Evolutionary conservation across 2,888 invertebrate species (phyloP), one percentile per base, ranked within the genome.

Genomic region (Hipparchia semele): DNA sequence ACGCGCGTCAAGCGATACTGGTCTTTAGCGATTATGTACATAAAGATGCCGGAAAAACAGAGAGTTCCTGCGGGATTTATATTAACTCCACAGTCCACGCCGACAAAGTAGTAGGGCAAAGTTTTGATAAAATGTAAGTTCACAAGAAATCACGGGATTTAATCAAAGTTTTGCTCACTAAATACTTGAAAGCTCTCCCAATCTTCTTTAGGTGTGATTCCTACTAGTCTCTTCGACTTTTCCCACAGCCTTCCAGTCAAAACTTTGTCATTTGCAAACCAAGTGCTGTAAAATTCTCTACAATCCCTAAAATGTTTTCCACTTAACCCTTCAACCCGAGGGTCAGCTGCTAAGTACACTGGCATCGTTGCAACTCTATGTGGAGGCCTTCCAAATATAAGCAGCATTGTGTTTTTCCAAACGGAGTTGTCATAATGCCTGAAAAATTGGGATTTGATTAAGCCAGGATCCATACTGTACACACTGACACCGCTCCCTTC

Each of bases 401-500:
- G 67, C 53, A 90, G 76, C 0, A 90, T 73, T 4, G 83, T 59
- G 6, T 73, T 78, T 68, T 79, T 84, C 64, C 84, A 75, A 5
- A 78, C 64, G 0, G 80, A 76, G 60, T 78, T 84, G 0, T 84
- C 81, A 2, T 80, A 81, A 75, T 88, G 96, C 67, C 96, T 94
- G 95, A 97, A 97, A 71, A 97, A 97, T 49, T 96, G 96, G 0
- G 96, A 96, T 83, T 96, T 96, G 65, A 96, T 96, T 88, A 97
- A 94, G 7, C 98, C 98, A 0, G 98, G 98, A 90, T 98, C 98
- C 81, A 98, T 93, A 79, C 96, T 97, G 85, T 97, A 97, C 0
- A 96, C 96, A 0, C 96, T 96, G 0, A 98, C 96, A 10, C 95
- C 96, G 49, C 95, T 84, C 0, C 83, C 85, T 68, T 70, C 77